These are phyloP conservation scores for Eupithecia vulgata DNA, from an alignment of 2,888 invertebrate genomes.

Conservation along the genomic window DNA sequence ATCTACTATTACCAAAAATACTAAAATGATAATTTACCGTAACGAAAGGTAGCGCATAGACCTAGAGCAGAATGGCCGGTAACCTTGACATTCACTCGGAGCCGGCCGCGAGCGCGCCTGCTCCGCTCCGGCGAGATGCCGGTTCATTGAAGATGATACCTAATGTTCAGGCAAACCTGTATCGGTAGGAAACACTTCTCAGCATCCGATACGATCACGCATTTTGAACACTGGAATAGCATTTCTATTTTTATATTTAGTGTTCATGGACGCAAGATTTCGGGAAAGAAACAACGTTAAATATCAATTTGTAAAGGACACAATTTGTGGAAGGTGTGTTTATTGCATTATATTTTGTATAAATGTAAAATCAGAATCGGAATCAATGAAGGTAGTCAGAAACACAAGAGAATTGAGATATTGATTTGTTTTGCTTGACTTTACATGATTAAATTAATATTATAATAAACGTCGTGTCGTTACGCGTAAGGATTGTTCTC, in stretches of 20 bases:
- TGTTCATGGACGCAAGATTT: neutral
- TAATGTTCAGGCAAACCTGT: slow-evolving; percentile 51
- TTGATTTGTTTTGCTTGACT: no score
- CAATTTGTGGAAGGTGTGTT: neutral
- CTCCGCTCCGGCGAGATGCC: slow-evolving; percentile 35
- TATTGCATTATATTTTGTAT: no score
- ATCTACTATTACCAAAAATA: neutral
- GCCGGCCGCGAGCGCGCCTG: slow-evolving; percentile 21
- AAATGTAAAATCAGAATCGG: neutral
- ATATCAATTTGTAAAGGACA: neutral
- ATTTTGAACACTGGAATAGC: neutral
- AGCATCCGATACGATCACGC: slow-evolving; percentile 13
- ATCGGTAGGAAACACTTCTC: slow-evolving; percentile 24
- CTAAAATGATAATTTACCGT: neutral
- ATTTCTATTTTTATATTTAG: neutral
- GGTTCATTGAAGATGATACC: slow-evolving; percentile 47
- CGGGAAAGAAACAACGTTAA: neutral
- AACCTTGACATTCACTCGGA: slow-evolving; percentile 60
- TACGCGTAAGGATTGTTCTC: neutral
- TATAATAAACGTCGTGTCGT: neutral
- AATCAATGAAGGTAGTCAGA: neutral
- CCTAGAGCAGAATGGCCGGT: neutral
- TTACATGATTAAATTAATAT: no score
- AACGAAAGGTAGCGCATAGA: neutral
- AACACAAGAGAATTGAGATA: neutral